Evolutionary conservation across 2,888 invertebrate genomes (phyloP).

Genomic region (Alentia gelatinosa): DNA sequence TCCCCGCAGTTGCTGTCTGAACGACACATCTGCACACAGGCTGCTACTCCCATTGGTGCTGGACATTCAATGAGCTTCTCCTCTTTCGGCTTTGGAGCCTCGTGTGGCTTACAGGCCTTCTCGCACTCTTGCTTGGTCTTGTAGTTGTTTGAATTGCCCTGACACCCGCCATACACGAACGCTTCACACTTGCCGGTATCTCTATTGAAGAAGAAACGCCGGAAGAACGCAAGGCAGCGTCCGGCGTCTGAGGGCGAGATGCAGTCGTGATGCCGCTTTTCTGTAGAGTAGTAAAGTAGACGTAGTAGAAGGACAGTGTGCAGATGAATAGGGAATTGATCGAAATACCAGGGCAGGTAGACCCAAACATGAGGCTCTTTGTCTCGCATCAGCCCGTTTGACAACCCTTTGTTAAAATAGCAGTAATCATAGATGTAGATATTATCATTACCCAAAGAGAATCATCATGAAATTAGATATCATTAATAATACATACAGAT

Average conservation of each 20-base stretch:
- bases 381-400: no score
- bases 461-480: no score
- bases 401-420: no score
- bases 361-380: no score
- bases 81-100: not conserved
- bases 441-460: no score
- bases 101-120: not conserved
- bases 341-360: no score
- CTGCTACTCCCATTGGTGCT: constrained; percentile 65
- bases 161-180: constrained; percentile 48
- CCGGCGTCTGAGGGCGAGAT: constrained; percentile 18
- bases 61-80: constrained; percentile 49
- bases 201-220: constrained; percentile 41
- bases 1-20: constrained; percentile 91
- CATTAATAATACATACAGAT: no score
- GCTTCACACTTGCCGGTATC: not conserved
- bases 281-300: not conserved
- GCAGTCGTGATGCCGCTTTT: not conserved
- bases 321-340: no score
- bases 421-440: no score
- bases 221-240: constrained; percentile 32
- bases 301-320: no score
- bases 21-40: constrained; percentile 87
- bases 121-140: constrained; percentile 31
- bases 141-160: constrained; percentile 49